phyloP scores from a whole-genome alignment of 2,888 invertebrate species.

The Melinaea menophilus region DNA sequence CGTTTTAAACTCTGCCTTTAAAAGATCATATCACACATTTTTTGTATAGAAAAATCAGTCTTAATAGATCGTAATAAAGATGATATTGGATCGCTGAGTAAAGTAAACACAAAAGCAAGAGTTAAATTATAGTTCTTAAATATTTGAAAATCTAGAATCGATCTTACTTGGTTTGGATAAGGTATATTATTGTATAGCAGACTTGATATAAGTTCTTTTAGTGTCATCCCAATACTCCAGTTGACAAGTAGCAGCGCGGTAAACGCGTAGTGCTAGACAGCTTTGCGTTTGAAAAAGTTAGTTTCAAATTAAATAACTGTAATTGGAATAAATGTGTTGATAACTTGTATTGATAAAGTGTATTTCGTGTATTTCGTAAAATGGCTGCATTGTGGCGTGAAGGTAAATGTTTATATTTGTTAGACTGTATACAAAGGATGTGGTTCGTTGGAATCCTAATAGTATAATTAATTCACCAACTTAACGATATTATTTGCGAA shows the following conservation, averaged over 20 bases:
- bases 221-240: conserved; percentile 8
- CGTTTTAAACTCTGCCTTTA: not conserved
- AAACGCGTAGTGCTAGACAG: conserved; percentile 44
- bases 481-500: too few relatives aligned
- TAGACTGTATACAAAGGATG: not conserved
- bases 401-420: conserved; percentile 13
- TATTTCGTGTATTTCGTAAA: conserved; percentile 1
- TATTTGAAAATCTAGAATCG: not conserved
- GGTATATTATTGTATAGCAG: not conserved
- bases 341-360: conserved; percentile 9
- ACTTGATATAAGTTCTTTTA: conserved; percentile 7
- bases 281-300: conserved; percentile 18
- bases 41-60: conserved; percentile 8
- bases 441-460: not conserved
- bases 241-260: conserved; percentile 55
- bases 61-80: not conserved
- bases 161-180: not conserved
- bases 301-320: conserved; percentile 8
- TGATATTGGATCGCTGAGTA: not conserved
- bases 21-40: not conserved
- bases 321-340: conserved; percentile 6
- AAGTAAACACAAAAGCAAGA: conserved; percentile 7
- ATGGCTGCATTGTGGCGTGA: conserved; percentile 13
- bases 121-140: not conserved
- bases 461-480: not conserved